A percentile compares a stretch with the other conserved stretches of the same genome.
Evolutionary conservation across 2,113 vertebrate species (phyloP).

Genomic region (Ardeotis arabs): DNA sequence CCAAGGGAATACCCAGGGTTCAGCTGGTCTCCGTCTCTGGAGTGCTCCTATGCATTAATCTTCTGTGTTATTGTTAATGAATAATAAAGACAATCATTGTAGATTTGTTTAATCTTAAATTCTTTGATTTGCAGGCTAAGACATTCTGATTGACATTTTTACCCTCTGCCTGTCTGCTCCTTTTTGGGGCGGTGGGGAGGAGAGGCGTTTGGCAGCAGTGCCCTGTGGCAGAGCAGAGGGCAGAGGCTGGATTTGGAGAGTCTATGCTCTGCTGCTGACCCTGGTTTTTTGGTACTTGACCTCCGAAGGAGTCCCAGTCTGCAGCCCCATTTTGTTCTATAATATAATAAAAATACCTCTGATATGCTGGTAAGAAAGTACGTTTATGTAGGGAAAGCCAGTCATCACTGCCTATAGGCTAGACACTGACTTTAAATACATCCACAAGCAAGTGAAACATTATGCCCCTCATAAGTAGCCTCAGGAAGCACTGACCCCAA

Average conservation of each 20-base stretch:
- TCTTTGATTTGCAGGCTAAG: not conserved
- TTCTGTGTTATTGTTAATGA: conserved; percentile 16
- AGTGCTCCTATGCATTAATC: not conserved
- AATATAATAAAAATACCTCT: not conserved
- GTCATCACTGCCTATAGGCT: not conserved
- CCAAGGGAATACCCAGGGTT: not conserved
- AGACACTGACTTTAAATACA: not conserved
- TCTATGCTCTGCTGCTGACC: not conserved
- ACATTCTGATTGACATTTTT: not conserved
- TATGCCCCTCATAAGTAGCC: not conserved
- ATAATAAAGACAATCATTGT: not conserved
- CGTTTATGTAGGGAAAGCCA: not conserved
- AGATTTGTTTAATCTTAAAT: not conserved
- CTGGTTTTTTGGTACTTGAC: not conserved
- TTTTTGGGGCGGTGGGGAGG: rapidly evolving
- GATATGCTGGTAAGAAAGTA: not conserved
- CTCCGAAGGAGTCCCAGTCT: not conserved
- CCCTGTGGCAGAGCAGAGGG: not conserved
- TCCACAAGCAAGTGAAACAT: not conserved
- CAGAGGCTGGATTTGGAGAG: not conserved
- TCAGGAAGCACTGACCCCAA: not conserved
- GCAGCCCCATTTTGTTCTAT: not conserved
- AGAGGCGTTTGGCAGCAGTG: not conserved
- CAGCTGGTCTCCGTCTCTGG: not conserved
- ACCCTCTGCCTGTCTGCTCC: not conserved